Evolutionary conservation across 2,888 invertebrate genomes (phyloP), one percentile per base, ranked within the genome.

Genomic region (Chironomus riparius): DNA sequence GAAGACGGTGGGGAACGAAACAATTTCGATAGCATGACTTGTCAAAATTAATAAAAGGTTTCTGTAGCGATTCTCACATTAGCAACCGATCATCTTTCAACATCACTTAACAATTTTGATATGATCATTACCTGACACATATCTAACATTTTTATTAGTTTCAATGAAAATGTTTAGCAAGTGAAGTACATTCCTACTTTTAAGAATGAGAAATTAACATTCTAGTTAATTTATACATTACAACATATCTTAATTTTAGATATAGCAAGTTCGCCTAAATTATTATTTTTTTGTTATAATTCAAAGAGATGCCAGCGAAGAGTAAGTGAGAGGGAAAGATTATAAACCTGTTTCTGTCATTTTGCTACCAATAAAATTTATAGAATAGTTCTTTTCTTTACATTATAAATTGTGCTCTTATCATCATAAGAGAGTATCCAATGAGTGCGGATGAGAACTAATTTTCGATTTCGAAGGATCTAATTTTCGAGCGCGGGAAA

Each of bases 31-130:
- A 47, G 76, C 76, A 76, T 76, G 76, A 76, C 76, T 76, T 76
- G 76, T 76, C 69, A 69, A 76, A 76, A 68, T 76, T 76, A 76
- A 76, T 76, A 62, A 76, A 69, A 56, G 68, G 76, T 76, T 76
- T 76, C 47, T 61, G 68, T 47, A 62, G 47, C 62, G 13, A 22
- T 61, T 74, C 62, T 62, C 62, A 73, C 65, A 73, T 48, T 74
- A 74, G 65, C 65, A 65, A 68, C 62, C 38, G 74, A 74, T 74
- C 48, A 22, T 38, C 24, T 74, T 62, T 68, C 65, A 74, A 68
- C 74, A 65, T 74, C 24, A 24, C 65, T 24, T 65, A 56, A 56
- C 56, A 7, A 56, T 56, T 56, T 56, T 56, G 56, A 56, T 56
- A 56, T 56, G 7, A 56, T 56, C n/a, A 56, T n/a, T 15, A 15